phyloP scores from a whole-genome alignment of 2,113 vertebrate species.

The human region GRCh38 chr5:138856001-138856500 shows the following conservation, averaged over 20 bases:
- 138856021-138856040: conserved; percentile 39
- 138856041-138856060: not conserved
- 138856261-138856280: conserved; percentile 59
- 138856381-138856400: too few species aligned
- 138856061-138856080: conserved; percentile 10
- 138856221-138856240: conserved; percentile 55
- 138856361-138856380: too few species aligned
- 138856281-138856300: conserved; percentile 49
- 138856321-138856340: not conserved
- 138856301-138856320: conserved; percentile 31
- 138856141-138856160: conserved; percentile 44
- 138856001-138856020: not conserved
- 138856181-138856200: conserved; percentile 15
- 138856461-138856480: too few species aligned
- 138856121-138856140: conserved; percentile 1
- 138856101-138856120: conserved; percentile 43
- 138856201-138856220: conserved; percentile 53
- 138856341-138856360: too few species aligned
- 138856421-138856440: too few species aligned
- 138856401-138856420: too few species aligned
- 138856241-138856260: conserved; percentile 58
- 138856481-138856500: too few species aligned
- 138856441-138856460: too few species aligned
- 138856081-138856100: conserved; percentile 36
- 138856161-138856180: conserved; percentile 24